Base-by-base conservation (phyloP, 92 coral and sea anemone species). In the Palythoa heliodiscus region DNA sequence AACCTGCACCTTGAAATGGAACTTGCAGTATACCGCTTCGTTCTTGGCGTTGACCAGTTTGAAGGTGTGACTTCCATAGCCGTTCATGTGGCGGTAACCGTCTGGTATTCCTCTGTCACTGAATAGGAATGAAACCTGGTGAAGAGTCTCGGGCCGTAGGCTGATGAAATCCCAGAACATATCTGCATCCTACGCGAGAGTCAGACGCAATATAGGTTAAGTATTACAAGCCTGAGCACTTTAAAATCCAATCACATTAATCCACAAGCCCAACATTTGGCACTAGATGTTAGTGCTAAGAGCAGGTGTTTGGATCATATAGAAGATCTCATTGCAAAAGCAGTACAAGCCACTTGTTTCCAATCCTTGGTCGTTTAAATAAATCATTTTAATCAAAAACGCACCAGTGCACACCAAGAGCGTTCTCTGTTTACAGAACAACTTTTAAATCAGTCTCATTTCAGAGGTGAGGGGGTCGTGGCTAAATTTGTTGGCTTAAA, bases 161-260 rank as follows among this genome's bases (percentile, higher is more conserved):
- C 74, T 85, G 53, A 85, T 76, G 83, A 85, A 85, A 52, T 85
- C 88, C 88, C 88, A 85, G 71, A 85, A 85, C 83, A 75, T 75
- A 25, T 85, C 82, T 50, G 88, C 83, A 25, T 85, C 88, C 88
- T 85, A 24, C 0, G 24, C 13, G n/a, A 25, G 43, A 2, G 15
- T 17, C 16, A 63, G 19, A 83, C n/a, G 16, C 3, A 16, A 40
- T 23, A 17, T 29, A 0, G 25, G 73, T 57, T 40, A 17, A 0
- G 20, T 63, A 4, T 2, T 20, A n/a, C 29, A 63, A 63, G 19
- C 25, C 11, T 2, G 54, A 13, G 12, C 24, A 52, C 19, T 55
- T 17, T 19, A 19, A 5, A 9, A 1, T 11, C 25, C 25, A 5
- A 63, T 19, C 8, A 63, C 2, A 3, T n/a, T 9, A 3, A 63